Base-by-base conservation (phyloP, 1,140 invertebrate species). In the Thalassaphorura encarpata region DNA sequence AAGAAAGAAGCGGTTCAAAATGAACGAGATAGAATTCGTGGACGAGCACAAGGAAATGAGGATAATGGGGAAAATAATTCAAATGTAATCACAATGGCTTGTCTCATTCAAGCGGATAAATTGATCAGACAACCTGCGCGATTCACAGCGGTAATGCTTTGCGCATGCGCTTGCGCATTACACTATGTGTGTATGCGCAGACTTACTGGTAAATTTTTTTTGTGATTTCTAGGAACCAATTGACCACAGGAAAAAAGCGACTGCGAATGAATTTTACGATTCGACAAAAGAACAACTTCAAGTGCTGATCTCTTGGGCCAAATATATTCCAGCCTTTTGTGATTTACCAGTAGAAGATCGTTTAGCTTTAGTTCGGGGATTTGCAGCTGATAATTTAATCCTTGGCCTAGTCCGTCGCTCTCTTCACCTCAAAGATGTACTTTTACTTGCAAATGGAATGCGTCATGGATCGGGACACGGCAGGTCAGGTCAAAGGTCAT, bases 1-100 rank as follows among this genome's bases (percentile, higher is more conserved):
- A n/a, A n/a, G n/a, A n/a, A n/a, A n/a, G n/a, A 70, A 92, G 95
- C 95, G 39, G 96, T 99, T 2, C 96, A 99, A 75, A 97, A 97
- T 71, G 96, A 99, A 75, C 73, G 96, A 51, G 96, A 99, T 69
- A 77, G 91, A 54, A 97, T 98, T 67, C 97, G 91, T 68, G 90
- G 88, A 68, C 77, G 93, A 58, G 76, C 92, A 66, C 87, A 89
- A 2, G 93, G 89, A 65, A 93, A 91, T 67, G 91, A 97, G 67
- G 63, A 64, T 18, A 50, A 23, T 18, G 21, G 59, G 18, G 27
- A 84, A 8, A 77, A 81, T 39, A 74, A 76, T 62, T 81, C 80
- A 33, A 85, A 84, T 66, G 85, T 88, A 0, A 75, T 96, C 2
- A 90, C 89, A 0, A 87, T 96, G 1, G 79, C 83, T 47, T 87